Percentiles rank a stretch among this genome's conserved stretches.
Evolutionary conservation across 2,888 invertebrate genomes (phyloP).

Genomic region (Nomada goodeniana): DNA sequence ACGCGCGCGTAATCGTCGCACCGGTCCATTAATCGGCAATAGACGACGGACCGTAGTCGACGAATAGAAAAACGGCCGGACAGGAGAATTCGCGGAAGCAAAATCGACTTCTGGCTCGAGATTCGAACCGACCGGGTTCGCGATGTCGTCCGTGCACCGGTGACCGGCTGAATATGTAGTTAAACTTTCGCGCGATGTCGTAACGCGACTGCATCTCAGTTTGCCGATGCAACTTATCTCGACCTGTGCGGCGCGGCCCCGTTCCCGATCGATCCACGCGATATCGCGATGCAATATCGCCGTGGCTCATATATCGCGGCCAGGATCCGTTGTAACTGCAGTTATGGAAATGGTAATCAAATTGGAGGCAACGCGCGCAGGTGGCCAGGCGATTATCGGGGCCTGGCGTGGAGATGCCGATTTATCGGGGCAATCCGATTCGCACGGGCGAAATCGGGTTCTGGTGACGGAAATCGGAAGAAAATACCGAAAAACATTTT

Average conservation of each 20-base stretch:
- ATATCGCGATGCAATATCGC: neutral
- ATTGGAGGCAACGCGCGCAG: neutral
- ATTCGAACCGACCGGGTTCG: slow-evolving; percentile 9
- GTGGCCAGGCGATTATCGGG: neutral
- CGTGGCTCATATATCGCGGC: neutral
- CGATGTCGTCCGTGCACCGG: slow-evolving; percentile 20
- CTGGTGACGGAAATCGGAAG: neutral
- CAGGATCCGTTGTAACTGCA: neutral
- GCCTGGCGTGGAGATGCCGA: neutral
- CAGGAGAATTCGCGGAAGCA: neutral
- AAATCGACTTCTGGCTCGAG: neutral
- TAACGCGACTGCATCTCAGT: slow-evolving; percentile 30
- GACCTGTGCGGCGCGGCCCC: neutral
- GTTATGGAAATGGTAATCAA: neutral
- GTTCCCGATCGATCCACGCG: slow-evolving; percentile 25
- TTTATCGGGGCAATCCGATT: slow-evolving; percentile 1
- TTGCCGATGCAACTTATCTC: slow-evolving; percentile 20
- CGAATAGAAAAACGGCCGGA: too few species aligned
- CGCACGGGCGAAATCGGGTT: neutral
- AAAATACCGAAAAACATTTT: neutral
- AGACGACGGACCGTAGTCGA: too few species aligned
- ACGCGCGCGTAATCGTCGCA: too few species aligned
- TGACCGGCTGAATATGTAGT: slow-evolving; percentile 6
- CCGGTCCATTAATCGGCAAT: too few species aligned
- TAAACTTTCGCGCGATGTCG: slow-evolving; percentile 42